Base-by-base conservation (phyloP, 2,113 vertebrate species). In the Trematomus loennbergii region DNA sequence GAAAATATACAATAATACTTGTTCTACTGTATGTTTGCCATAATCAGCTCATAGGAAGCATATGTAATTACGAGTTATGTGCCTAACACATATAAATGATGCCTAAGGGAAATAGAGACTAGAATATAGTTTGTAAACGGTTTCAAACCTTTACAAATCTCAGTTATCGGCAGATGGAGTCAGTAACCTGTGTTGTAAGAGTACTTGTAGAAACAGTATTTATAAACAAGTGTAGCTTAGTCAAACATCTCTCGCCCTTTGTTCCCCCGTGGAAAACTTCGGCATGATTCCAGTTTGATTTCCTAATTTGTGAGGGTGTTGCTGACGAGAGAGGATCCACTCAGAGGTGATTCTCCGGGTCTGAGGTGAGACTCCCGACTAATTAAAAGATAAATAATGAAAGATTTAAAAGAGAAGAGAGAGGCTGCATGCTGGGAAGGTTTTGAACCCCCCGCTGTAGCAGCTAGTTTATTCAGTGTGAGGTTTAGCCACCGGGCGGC, bases 401-500 rank as follows among this genome's bases (percentile, higher is more conserved):
- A 29, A 4, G 3, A 29, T 29, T 29, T 29, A 12, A 12, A 11
- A 18, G 29, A 55, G 12, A 17, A n/a, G 25, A 46, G 49, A 81
- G 57, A 59, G 69, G 36, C 18, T 83, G 55, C 36, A 68, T 48
- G 65, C 75, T 76, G 40, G 6, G 72, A 68, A 72, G 57, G 74
- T 52, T 72, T 78, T 78, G 54, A 83, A 69, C 36, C 52, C 67
- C 20, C 55, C 66, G 20, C 49, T 83, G 10, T 29, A 81, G 63
- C 68, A 58, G 82, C 63, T 72, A 63, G 20, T 73, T 86, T 70
- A 76, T 78, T 90, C 82, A 76, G 83, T 87, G 85, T 78, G 83
- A 87, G 58, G 84, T 87, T 78, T 78, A 87, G 86, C 83, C 73
- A 86, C 52, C 12, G 58, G 89, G 67, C 68, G 63, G 79, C 72